phyloP scores from a whole-genome alignment of 2,113 vertebrate species.

The Todiramphus saurophagus region DNA sequence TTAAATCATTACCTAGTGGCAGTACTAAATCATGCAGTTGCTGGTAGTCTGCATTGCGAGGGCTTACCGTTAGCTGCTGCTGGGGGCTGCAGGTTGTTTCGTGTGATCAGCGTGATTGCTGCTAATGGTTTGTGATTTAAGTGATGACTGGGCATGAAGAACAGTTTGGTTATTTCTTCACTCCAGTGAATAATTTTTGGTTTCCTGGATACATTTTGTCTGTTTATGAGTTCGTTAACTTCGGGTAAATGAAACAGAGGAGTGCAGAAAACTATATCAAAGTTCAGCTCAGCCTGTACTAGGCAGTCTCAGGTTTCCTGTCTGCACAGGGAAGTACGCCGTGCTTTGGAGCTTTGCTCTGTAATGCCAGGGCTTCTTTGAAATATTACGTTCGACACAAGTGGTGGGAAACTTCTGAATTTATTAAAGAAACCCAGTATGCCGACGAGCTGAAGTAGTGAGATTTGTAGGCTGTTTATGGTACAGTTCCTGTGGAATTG shows the following conservation, averaged over 20 bases:
- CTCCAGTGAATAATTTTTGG: constrained; percentile 4
- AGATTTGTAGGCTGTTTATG: background rate
- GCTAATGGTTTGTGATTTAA: constrained; percentile 51
- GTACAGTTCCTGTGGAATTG: background rate
- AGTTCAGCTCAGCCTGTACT: background rate
- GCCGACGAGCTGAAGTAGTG: background rate
- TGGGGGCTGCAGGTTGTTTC: background rate
- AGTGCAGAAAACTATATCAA: background rate
- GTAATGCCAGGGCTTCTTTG: background rate
- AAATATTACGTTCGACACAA: constrained; percentile 31
- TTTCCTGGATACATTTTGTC: constrained; percentile 44
- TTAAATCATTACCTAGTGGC: background rate
- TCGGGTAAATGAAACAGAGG: background rate
- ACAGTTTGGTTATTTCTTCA: constrained; percentile 1
- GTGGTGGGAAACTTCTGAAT: background rate
- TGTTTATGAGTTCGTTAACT: constrained; percentile 53
- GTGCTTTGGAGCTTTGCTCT: background rate
- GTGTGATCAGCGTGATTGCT: constrained; percentile 25
- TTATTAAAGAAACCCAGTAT: background rate
- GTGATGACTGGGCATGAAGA: constrained; percentile 17
- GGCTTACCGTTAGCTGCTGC: background rate
- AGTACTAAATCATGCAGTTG: background rate
- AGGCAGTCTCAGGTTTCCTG: background rate
- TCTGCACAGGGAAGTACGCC: background rate
- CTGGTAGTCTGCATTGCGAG: background rate